Percentiles rank a stretch among this genome's conserved stretches.
phyloP scores from a whole-genome alignment of 2,797 vertebrate genomes.

The Otolemur crassicaudatus region DNA sequence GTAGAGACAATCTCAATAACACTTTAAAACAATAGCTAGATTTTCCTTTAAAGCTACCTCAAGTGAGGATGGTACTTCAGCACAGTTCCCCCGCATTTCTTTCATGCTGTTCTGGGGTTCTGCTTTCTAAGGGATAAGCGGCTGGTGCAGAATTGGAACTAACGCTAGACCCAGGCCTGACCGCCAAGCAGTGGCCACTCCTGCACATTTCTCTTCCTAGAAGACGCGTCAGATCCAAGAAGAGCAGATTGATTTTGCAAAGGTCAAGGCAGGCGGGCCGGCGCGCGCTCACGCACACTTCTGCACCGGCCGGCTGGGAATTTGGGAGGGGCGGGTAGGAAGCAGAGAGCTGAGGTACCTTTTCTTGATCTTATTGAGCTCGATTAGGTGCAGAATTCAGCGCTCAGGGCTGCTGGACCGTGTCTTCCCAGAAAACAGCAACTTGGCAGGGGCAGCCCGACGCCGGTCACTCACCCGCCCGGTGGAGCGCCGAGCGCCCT shows the following conservation, averaged over 20 bases:
- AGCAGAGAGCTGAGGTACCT: conserved; percentile 61
- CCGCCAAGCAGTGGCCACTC: background rate
- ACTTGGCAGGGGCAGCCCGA: background rate
- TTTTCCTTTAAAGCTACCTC: background rate
- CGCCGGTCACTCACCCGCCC: background rate
- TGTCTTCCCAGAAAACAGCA: background rate
- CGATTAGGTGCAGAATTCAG: background rate
- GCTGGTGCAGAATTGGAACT: background rate
- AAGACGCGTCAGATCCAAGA: background rate
- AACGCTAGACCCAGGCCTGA: background rate
- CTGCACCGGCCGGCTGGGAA: background rate
- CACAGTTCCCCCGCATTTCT: background rate
- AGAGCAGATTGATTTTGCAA: background rate
- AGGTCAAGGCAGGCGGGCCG: background rate
- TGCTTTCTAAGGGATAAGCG: background rate
- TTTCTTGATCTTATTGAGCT: conserved; percentile 48
- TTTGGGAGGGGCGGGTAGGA: background rate
- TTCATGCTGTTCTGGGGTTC: background rate
- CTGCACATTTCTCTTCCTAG: background rate
- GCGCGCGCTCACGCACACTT: background rate
- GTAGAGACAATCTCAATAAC: background rate
- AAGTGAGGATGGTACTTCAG: background rate
- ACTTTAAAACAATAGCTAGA: background rate
- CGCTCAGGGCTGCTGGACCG: background rate
- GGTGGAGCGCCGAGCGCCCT: background rate